Conservation (phyloP, 2,113 vertebrate species). For the Sardina pilchardus region DNA sequence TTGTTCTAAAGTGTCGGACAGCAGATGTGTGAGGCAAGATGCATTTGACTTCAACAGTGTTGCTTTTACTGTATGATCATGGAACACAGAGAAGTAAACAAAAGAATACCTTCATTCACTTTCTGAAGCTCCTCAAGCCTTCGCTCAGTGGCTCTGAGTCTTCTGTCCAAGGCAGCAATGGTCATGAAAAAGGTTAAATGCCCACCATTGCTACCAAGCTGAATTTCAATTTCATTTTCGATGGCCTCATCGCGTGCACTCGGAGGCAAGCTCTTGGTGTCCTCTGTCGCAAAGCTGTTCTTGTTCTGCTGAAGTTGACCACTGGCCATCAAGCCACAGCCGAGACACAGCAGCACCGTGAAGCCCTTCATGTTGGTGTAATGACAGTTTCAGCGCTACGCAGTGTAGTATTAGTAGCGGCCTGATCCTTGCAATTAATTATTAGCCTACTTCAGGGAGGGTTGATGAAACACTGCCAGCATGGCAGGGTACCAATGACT, state of each 20-base stretch:
- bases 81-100: background rate
- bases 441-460: background rate
- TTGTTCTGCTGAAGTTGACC: background rate
- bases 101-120: background rate
- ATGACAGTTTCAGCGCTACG: background rate
- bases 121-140: background rate
- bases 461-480: background rate
- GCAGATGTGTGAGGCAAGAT: background rate
- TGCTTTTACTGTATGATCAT: background rate
- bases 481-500: background rate
- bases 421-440: background rate
- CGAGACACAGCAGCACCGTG: background rate
- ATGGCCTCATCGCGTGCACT: background rate
- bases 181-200: background rate
- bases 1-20: background rate
- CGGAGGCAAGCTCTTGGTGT: background rate
- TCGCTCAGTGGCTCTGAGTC: background rate
- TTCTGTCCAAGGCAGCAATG: background rate
- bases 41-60: background rate
- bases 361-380: background rate
- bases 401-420: background rate
- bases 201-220: background rate
- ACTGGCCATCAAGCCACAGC: background rate
- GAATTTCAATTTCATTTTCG: background rate
- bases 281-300: background rate